Evolutionary conservation across 2,797 vertebrate species (phyloP).

Genomic region (Xiphorhynchus erythropygius): DNA sequence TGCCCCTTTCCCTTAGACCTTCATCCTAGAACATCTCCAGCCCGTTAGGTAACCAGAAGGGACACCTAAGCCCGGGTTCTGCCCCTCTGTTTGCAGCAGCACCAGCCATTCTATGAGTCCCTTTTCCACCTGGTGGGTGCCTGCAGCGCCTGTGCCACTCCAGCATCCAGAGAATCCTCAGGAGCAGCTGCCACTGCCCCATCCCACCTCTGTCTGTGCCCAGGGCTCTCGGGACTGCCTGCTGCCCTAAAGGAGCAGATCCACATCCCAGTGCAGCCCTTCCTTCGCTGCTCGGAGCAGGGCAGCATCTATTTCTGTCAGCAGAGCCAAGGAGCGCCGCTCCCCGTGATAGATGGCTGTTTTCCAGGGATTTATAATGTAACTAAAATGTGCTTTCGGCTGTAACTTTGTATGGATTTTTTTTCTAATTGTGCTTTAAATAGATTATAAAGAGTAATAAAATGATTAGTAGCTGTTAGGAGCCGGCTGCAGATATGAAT

Average conservation of each 20-base stretch:
- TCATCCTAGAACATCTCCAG: not conserved
- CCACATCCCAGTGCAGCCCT: not conserved
- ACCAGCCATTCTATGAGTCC: constrained; percentile 75
- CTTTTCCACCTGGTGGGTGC: constrained; percentile 61
- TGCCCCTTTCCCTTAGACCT: not conserved
- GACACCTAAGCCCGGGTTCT: fast-evolving
- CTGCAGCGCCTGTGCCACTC: constrained; percentile 74
- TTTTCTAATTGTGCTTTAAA: not conserved
- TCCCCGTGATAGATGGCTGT: not conserved
- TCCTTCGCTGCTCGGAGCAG: not conserved
- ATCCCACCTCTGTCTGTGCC: not conserved
- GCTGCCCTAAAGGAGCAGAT: constrained; percentile 41
- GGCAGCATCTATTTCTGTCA: not conserved
- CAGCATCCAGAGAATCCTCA: constrained; percentile 41
- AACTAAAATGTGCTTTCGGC: not conserved
- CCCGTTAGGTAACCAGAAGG: fast-evolving
- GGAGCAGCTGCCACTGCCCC: constrained; percentile 63
- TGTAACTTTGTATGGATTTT: not conserved
- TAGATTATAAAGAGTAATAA: not conserved
- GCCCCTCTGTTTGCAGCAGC: constrained; percentile 60
- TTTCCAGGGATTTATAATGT: not conserved
- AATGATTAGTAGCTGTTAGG: not conserved
- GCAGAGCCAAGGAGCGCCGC: fast-evolving
- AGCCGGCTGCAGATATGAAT: not conserved
- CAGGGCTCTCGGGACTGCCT: constrained; percentile 53